phyloP scores from a whole-genome alignment of 2,888 invertebrate genomes.

The Eupithecia tripunctaria region DNA sequence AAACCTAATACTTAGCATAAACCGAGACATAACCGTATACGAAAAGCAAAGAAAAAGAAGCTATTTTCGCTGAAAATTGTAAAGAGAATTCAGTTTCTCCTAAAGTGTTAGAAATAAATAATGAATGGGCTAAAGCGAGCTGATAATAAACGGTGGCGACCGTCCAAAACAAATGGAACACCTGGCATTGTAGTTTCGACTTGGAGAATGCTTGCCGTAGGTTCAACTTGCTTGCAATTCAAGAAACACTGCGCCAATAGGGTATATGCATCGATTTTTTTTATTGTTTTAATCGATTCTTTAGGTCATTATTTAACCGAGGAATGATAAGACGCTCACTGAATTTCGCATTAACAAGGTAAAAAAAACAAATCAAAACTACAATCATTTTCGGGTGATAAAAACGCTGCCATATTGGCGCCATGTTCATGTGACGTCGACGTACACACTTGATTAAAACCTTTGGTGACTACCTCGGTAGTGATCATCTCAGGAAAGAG shows the following conservation, averaged over 20 bases:
- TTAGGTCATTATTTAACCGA: no score
- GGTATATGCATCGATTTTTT: no score
- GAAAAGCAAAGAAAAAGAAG: not conserved
- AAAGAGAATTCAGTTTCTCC: not conserved
- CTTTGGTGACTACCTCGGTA: no score
- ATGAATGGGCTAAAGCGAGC: not conserved
- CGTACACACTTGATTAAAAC: no score
- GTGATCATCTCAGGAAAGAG: no score
- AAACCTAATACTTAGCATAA: not conserved
- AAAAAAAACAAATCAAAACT: no score
- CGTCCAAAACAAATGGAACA: constrained; percentile 1
- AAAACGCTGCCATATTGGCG: no score
- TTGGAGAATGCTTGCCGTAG: not conserved
- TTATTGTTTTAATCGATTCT: no score
- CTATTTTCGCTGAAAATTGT: not conserved
- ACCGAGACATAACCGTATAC: not conserved
- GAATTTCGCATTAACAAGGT: no score
- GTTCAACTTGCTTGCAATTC: not conserved
- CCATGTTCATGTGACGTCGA: no score
- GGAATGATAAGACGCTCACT: no score
- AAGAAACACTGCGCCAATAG: not conserved
- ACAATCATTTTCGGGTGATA: no score
- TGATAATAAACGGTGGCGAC: not conserved
- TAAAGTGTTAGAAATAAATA: not conserved
- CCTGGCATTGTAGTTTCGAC: not conserved